Percentiles rank a stretch among this genome's conserved stretches.
Conservation (phyloP, 2,888 invertebrate genomes). For the Notocelia uddmanniana region DNA sequence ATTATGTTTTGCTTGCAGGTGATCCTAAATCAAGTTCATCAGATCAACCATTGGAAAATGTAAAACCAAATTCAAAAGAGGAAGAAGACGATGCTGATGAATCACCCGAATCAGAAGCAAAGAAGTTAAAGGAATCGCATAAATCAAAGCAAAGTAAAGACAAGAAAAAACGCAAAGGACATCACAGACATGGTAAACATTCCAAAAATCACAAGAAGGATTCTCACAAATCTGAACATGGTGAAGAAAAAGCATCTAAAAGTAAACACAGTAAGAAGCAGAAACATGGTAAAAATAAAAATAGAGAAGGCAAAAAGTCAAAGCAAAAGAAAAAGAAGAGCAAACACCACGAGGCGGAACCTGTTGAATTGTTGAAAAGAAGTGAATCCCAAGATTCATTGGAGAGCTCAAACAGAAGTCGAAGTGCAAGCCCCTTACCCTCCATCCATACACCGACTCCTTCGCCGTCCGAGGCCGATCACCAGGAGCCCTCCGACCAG, state of each 20-base stretch:
- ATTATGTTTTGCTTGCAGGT: slow-evolving; percentile 53
- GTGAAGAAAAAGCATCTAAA: slow-evolving; percentile 58
- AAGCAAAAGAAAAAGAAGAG: slow-evolving; percentile 81
- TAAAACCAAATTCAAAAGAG: slow-evolving; percentile 48
- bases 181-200: slow-evolving; percentile 80
- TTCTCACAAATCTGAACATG: slow-evolving; percentile 68
- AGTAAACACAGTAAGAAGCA: slow-evolving; percentile 71
- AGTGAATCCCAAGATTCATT: slow-evolving; percentile 68
- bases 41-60: slow-evolving; percentile 58
- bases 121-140: slow-evolving; percentile 75
- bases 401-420: slow-evolving; percentile 76
- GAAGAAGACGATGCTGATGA: slow-evolving; percentile 48
- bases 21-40: slow-evolving; percentile 71
- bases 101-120: slow-evolving; percentile 53
- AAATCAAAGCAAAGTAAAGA: slow-evolving; percentile 73
- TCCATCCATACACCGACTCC: slow-evolving; percentile 79
- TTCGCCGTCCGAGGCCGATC: slow-evolving; percentile 67
- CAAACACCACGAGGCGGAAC: slow-evolving; percentile 67
- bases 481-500: slow-evolving; percentile 57
- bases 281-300: slow-evolving; percentile 73
- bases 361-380: slow-evolving; percentile 58
- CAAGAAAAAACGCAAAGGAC: slow-evolving; percentile 79
- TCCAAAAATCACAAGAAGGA: slow-evolving; percentile 77
- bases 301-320: slow-evolving; percentile 79
- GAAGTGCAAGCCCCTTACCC: slow-evolving; percentile 79